Base-by-base conservation (phyloP, 2,888 invertebrate species). In the Herminia tarsipennalis region DNA sequence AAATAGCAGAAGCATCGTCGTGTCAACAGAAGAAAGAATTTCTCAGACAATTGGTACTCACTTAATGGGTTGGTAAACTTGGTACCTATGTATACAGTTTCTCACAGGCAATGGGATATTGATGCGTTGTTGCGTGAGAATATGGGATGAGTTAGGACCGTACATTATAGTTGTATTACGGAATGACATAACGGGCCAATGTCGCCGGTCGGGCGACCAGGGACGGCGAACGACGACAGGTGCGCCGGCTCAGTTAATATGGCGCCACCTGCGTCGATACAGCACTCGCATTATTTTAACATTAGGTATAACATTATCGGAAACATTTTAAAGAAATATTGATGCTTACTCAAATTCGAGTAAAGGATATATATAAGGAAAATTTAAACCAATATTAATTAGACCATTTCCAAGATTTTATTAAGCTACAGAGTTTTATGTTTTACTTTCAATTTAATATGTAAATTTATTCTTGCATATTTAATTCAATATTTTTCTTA, bases 111-210 rank as follows among this genome's bases (percentile, higher is more conserved):
- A 76, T 70, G 72, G 66, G 59, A 66, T 69, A 77, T 84, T 79
- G 81, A 84, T 85, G 81, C 66, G 56, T 64, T 68, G 72, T 74
- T 64, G 78, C 86, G 86, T 87, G 86, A 83, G 87, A 86, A 78
- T 78, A 81, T 82, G 76, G 78, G 79, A 76, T 75, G 71, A 64
- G 63, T 67, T 56, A 72, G 58, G 70, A 73, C 68, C 56, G 63
- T 60, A 67, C 64, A 78, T 76, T 82, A 81, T 77, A 78, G 76
- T 76, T 72, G 73, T 77, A 80, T 82, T 83, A 81, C 78, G 76
- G 78, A 83, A 82, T 85, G 81, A 80, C 80, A 86, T 88, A 87
- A 88, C 87, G 86, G 87, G 73, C 59, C 74, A 57, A 56, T 61
- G 73, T 68, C 67, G 69, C 59, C 66, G 66, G 60, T 44, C 38